phyloP scores from a whole-genome alignment of 2,888 invertebrate genomes.

The Volucella inanis region DNA sequence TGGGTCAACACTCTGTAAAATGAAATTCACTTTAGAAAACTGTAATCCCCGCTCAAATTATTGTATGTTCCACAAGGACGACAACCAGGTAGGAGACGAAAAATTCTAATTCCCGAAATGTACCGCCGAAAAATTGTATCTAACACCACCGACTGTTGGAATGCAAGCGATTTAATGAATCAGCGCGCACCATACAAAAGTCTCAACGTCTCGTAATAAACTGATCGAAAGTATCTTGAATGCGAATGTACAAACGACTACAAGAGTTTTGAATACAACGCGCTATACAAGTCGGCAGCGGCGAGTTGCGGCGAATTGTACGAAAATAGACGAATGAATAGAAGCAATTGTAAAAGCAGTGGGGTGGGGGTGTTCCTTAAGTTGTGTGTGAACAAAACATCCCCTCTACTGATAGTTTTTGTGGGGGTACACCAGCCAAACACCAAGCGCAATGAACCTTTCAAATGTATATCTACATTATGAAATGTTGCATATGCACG shows the following conservation, averaged over 20 bases:
- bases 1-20: conserved; percentile 7
- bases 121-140: background rate
- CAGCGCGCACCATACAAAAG: conserved; percentile 51
- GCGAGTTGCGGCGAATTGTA: conserved; percentile 27
- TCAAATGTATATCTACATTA: conserved; percentile 3
- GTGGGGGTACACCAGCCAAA: background rate
- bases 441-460: conserved; percentile 47
- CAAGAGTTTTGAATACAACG: conserved; percentile 63
- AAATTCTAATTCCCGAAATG: conserved; percentile 28
- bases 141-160: conserved; percentile 14
- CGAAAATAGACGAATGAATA: conserved; percentile 42
- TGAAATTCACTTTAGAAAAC: conserved; percentile 36
- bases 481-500: conserved; percentile 22
- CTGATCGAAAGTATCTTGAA: conserved; percentile 73
- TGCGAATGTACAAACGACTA: conserved; percentile 32
- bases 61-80: conserved; percentile 2
- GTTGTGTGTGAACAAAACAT: conserved; percentile 46
- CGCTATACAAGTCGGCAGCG: conserved; percentile 26
- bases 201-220: conserved; percentile 71
- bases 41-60: conserved; percentile 37
- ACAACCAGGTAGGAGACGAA: background rate
- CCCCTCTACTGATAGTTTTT: conserved; percentile 46
- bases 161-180: conserved; percentile 1
- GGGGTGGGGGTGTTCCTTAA: conserved; percentile 41
- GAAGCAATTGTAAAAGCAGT: conserved; percentile 8